These are phyloP conservation scores for Sinosuthora webbiana DNA, from an alignment of 2,113 vertebrate species.

Conservation along the genomic window DNA sequence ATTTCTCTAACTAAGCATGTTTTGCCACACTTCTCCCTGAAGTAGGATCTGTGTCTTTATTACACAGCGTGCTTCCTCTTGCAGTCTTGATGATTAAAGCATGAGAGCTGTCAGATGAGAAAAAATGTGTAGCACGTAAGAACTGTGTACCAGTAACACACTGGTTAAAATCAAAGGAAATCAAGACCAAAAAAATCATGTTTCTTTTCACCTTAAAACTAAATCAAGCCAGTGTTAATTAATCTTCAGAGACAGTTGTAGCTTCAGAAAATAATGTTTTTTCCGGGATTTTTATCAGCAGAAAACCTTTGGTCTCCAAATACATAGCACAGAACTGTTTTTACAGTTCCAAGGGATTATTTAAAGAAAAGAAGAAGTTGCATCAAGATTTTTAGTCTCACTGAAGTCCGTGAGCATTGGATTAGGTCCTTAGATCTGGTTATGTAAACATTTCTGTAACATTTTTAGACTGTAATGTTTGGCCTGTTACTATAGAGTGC, in stretches of 20 bases:
- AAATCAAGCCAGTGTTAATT: background rate
- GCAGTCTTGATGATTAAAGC: background rate
- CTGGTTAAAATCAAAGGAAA: background rate
- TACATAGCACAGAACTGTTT: background rate
- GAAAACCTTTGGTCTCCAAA: background rate
- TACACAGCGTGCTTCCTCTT: background rate
- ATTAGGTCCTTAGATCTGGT: constrained; percentile 30
- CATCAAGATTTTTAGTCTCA: constrained; percentile 21
- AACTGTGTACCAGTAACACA: background rate
- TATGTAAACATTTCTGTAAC: constrained; percentile 43
- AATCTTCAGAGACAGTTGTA: background rate
- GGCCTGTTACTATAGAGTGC: constrained; percentile 5
- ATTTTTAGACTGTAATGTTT: constrained; percentile 22
- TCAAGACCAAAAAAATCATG: background rate
- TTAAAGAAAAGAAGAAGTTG: background rate
- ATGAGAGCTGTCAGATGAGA: background rate
- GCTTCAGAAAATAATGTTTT: background rate
- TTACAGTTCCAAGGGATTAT: constrained; percentile 7
- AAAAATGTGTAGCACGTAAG: background rate
- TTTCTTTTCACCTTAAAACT: background rate
- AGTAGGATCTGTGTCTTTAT: background rate
- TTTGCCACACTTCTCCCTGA: background rate
- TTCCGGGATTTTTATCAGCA: background rate
- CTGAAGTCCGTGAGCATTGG: background rate
- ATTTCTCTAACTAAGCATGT: background rate